Conservation (phyloP, 53 echinoderm and acorn worm genomes). For the Paracentrotus lividus region DNA sequence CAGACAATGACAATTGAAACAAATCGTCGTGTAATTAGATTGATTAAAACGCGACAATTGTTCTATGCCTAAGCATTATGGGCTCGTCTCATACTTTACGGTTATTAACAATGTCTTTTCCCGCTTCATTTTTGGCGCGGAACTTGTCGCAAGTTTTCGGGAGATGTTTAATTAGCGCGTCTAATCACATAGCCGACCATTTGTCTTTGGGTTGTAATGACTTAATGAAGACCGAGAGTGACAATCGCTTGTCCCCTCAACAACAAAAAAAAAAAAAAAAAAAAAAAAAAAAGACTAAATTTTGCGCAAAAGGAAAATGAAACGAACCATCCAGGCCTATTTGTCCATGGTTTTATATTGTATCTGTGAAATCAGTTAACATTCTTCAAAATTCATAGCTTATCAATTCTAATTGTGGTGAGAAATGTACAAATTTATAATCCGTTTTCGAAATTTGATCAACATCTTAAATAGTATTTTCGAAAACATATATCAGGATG, state of each 20-base stretch:
- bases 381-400: too few relatives aligned
- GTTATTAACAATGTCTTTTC: constrained; percentile 42
- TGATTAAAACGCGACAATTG: constrained; percentile 41
- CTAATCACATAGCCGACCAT: constrained; percentile 23
- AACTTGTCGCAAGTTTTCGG: constrained; percentile 53
- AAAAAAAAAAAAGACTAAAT: too few relatives aligned
- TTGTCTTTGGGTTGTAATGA: constrained; percentile 52
- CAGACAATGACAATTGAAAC: background rate
- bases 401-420: too few relatives aligned
- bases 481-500: too few relatives aligned
- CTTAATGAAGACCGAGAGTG: constrained; percentile 32
- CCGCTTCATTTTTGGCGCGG: constrained; percentile 59
- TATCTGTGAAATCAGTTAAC: too few relatives aligned
- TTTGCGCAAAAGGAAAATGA: too few relatives aligned
- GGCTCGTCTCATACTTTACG: background rate
- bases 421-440: too few relatives aligned
- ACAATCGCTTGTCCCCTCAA: background rate
- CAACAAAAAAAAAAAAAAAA: too few relatives aligned
- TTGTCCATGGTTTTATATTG: too few relatives aligned
- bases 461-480: too few relatives aligned
- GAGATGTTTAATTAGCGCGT: constrained; percentile 29
- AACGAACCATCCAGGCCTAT: too few relatives aligned
- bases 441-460: too few relatives aligned
- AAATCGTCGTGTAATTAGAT: constrained; percentile 15
- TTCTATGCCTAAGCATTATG: background rate